Evolutionary conservation across 1,140 invertebrate species (phyloP).

Genomic region (Spodoptera frugiperda): DNA sequence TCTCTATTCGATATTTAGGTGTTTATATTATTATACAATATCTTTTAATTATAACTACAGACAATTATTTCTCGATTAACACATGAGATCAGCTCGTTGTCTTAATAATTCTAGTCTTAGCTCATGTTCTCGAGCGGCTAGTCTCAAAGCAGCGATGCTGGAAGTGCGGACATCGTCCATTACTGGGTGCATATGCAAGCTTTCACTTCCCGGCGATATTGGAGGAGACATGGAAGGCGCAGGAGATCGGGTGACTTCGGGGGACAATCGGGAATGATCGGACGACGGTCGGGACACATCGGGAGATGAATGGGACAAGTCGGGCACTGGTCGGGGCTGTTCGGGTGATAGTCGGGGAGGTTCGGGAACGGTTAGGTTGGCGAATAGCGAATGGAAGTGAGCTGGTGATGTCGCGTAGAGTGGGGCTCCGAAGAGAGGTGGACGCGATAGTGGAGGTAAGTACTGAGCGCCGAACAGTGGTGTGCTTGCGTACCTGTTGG

Average conservation of each 20-base stretch:
- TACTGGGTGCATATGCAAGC: constrained; percentile 72
- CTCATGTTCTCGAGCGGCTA: constrained; percentile 97
- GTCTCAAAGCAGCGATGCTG: constrained; percentile 95
- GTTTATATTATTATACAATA: constrained; percentile 17
- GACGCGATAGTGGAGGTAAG: constrained; percentile 88
- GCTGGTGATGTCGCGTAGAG: constrained; percentile 89
- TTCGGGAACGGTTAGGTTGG: constrained; percentile 90
- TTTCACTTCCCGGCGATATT: constrained; percentile 80
- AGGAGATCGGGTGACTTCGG: constrained; percentile 66
- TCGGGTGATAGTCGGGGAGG: constrained; percentile 56
- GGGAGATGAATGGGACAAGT: constrained; percentile 85
- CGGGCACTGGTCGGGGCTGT: constrained; percentile 63
- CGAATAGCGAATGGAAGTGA: constrained; percentile 95
- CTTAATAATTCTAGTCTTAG: constrained; percentile 93
- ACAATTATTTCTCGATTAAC: constrained; percentile 55
- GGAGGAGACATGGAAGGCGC: constrained; percentile 87
- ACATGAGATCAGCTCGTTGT: constrained; percentile 87
- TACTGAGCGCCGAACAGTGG: constrained; percentile 86
- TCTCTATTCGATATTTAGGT: background rate
- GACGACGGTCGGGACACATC: constrained; percentile 81
- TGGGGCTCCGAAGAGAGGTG: constrained; percentile 88
- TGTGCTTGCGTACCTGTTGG: constrained; percentile 73
- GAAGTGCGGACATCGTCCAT: constrained; percentile 93
- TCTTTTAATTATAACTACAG: constrained; percentile 18
- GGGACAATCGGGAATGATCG: constrained; percentile 64